These are phyloP conservation scores for Lepisosteus osseus DNA, from an alignment of 2,113 vertebrate genomes.

Conservation along the genomic window DNA sequence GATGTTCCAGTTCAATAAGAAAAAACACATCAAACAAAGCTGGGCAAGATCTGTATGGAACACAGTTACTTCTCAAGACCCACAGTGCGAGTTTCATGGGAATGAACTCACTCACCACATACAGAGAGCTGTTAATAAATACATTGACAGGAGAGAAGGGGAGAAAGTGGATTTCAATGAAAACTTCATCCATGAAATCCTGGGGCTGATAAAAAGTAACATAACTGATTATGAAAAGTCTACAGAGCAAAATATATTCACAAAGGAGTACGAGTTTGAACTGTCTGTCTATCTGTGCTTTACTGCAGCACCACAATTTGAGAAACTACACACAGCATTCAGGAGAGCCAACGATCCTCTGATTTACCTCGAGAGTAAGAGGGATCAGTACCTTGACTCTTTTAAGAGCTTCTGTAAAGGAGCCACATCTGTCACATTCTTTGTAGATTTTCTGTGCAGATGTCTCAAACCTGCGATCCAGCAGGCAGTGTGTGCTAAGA, in stretches of 20 bases:
- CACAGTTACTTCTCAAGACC: accelerated
- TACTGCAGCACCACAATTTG: too few relatives aligned
- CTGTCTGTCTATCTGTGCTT: too few relatives aligned
- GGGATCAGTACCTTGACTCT: too few relatives aligned
- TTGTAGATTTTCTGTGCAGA: too few relatives aligned
- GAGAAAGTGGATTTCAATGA: slow-evolving; percentile 31
- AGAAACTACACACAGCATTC: too few relatives aligned
- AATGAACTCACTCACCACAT: slow-evolving; percentile 14
- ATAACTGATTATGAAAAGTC: slow-evolving; percentile 32
- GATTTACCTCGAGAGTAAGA: too few relatives aligned
- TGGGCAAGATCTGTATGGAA: neutral
- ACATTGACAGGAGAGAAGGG: slow-evolving; percentile 23
- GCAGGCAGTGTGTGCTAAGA: too few relatives aligned
- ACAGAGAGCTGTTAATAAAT: accelerated
- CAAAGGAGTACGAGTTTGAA: neutral
- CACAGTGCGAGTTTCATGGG: neutral
- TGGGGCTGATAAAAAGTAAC: slow-evolving; percentile 30
- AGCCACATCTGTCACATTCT: too few relatives aligned
- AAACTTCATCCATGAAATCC: slow-evolving; percentile 46
- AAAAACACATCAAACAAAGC: accelerated
- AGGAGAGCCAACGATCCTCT: too few relatives aligned
- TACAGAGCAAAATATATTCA: slow-evolving; percentile 14
- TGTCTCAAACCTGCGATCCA: too few relatives aligned
- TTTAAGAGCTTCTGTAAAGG: too few relatives aligned
- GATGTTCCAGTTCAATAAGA: neutral